Evolutionary conservation across 2,797 vertebrate genomes (phyloP).

Genomic region (Microctenopoma steveboyesi): DNA sequence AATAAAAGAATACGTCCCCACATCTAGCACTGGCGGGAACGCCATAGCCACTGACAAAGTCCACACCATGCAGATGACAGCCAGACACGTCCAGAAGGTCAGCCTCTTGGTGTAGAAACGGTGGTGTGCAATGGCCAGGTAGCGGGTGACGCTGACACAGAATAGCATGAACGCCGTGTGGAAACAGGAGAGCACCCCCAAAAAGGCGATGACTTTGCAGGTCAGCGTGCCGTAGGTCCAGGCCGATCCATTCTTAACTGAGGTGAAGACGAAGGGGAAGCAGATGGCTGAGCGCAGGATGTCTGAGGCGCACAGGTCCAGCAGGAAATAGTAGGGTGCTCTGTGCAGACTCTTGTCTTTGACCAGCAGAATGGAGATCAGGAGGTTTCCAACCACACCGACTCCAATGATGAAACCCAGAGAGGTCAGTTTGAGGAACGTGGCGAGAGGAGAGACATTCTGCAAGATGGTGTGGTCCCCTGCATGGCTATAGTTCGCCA

Average conservation of each 20-base stretch:
- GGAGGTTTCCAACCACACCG: conserved; percentile 98
- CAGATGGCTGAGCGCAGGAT: conserved; percentile 99
- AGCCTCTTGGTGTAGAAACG: conserved; percentile 99
- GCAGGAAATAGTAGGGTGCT: conserved; percentile 98
- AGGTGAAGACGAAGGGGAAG: conserved; percentile 99
- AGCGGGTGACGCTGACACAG: conserved; percentile 98
- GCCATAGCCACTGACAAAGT: conserved; percentile 99
- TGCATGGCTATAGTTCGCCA: conserved; percentile 99
- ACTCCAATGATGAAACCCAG: conserved; percentile 99
- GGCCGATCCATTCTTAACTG: conserved; percentile 97
- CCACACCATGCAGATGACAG: conserved; percentile 99
- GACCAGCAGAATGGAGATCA: conserved; percentile 99
- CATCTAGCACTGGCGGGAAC: conserved; percentile 97
- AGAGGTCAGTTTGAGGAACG: conserved; percentile 99
- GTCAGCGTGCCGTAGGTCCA: conserved; percentile 98
- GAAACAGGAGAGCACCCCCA: conserved; percentile 99
- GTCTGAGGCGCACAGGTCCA: conserved; percentile 99
- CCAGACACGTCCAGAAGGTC: conserved; percentile 99
- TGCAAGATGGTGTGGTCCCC: conserved; percentile 99
- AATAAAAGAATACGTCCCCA: conserved; percentile 99
- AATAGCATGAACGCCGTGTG: conserved; percentile 99
- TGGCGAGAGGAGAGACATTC: conserved; percentile 99
- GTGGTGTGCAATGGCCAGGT: conserved; percentile 98
- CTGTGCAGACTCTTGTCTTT: conserved; percentile 99
- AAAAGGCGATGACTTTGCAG: conserved; percentile 99